Base-by-base conservation (phyloP, 2,888 invertebrate genomes). In the Ectobius pallidus region DNA sequence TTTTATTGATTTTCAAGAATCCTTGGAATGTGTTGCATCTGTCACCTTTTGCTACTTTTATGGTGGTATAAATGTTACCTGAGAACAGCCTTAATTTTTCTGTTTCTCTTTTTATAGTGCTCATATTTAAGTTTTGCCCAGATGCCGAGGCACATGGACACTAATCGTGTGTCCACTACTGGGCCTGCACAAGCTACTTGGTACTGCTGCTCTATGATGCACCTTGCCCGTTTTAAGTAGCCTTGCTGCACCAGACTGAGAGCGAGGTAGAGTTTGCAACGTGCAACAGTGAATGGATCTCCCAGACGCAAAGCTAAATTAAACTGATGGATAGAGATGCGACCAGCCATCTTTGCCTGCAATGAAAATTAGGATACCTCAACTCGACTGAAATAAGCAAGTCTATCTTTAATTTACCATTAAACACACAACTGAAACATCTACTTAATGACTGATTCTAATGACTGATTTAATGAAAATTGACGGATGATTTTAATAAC, bases 191-290 rank as follows among this genome's bases (percentile, higher is more conserved):
- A 73, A 30, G 83, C 78, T 4, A 76, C 22, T 22, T 58, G n/a
- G 46, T 70, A 89, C 77, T 90, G 87, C 34, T 80, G 76, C 32
- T 85, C 82, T 34, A 93, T 87, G 69, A 95, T 87, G 58, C 84
- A 80, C 76, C 87, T 87, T 0, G 95, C 90, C 42, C 83, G 79
- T 75, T 86, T 87, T 3, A 94, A 86, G 55, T 88, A 82, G 0
- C 92, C 92, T 76, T 89, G 89, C 83, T 99, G 99, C 73, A 97
- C 92, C 27, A 94, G 85, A 78, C 97, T 96, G 71, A 97, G 87
- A 42, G 96, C 93, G 70, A 91, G 89, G 82, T 94, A 99, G 0
- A 99, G 86, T 78, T 89, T 89, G 81, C 98, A 97, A 72, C 96
- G 87, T 0, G 93, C 89, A 46, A 92, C 90, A 65, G 94, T 84